These are phyloP conservation scores for Drosophila burlai DNA, from an alignment of 1,140 invertebrate species.

Conservation along the genomic window DNA sequence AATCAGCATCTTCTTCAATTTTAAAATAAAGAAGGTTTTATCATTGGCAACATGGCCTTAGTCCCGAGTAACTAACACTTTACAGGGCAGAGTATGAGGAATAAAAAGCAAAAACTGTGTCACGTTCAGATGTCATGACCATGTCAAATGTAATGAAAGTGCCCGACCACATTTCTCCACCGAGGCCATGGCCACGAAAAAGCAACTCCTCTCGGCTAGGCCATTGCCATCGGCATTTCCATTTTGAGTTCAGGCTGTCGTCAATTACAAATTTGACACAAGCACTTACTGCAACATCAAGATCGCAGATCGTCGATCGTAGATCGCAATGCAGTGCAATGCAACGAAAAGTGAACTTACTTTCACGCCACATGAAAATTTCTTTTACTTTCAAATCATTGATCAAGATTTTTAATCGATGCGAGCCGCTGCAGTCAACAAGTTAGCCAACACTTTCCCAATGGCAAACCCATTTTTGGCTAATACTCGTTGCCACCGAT, in stretches of 20 bases:
- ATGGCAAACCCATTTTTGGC: constrained; percentile 64
- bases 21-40: too few species aligned
- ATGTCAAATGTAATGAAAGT: constrained; percentile 74
- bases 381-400: constrained; percentile 79
- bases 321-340: constrained; percentile 23
- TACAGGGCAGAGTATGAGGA: constrained; percentile 1
- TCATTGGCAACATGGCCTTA: background rate
- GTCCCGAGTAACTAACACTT: background rate
- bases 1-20: too few species aligned
- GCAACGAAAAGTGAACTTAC: constrained; percentile 78
- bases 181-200: constrained; percentile 30
- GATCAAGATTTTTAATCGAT: constrained; percentile 75
- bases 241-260: constrained; percentile 29
- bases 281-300: constrained; percentile 54
- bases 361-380: constrained; percentile 63
- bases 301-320: constrained; percentile 26
- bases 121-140: constrained; percentile 72
- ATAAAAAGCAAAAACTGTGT: constrained; percentile 46
- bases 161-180: constrained; percentile 56
- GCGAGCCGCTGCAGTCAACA: constrained; percentile 20
- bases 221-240: constrained; percentile 23
- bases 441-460: constrained; percentile 73
- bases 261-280: constrained; percentile 79
- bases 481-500: constrained; percentile 45
- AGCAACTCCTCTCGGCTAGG: constrained; percentile 39